Conservation (phyloP, 1,140 invertebrate genomes). For the Chrysomallon squamiferum region DNA sequence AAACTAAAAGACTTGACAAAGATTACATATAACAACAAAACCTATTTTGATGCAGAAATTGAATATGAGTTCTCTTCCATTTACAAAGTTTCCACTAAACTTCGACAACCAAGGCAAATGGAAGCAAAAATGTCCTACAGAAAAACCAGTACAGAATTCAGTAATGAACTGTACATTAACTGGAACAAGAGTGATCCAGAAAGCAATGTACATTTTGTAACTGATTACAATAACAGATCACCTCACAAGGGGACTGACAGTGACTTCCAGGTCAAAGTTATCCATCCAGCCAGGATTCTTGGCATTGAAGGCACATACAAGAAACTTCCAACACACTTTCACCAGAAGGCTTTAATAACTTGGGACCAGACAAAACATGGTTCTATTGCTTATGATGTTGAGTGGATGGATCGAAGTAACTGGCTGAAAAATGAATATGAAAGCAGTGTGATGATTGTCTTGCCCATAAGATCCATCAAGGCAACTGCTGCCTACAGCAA, state of each 20-base stretch:
- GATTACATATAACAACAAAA: constrained; percentile 31
- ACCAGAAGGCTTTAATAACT: constrained; percentile 16
- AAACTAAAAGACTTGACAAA: constrained; percentile 12
- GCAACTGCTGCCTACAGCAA: constrained; percentile 16
- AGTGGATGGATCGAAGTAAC: constrained; percentile 17
- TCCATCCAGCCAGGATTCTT: constrained; percentile 32
- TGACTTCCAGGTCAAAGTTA: constrained; percentile 22
- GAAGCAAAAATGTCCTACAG: constrained; percentile 23
- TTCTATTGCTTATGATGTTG: constrained; percentile 27
- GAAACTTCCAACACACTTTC: constrained; percentile 13
- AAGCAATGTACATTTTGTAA: constrained; percentile 29
- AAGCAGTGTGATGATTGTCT: constrained; percentile 14
- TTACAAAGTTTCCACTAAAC: constrained; percentile 18
- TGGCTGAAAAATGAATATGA: constrained; percentile 16
- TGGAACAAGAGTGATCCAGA: constrained; percentile 40
- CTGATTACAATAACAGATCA: constrained; percentile 13
- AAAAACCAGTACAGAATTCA: constrained; percentile 20
- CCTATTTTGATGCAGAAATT: constrained; percentile 36
- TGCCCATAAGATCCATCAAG: constrained; percentile 25
- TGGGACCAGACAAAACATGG: constrained; percentile 20
- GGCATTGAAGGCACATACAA: constrained; percentile 19
- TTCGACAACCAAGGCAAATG: constrained; percentile 36
- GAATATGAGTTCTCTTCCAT: constrained; percentile 17
- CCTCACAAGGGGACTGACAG: background rate
- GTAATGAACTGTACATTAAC: constrained; percentile 30